Conservation (phyloP, 1,140 invertebrate species). For the Metopolophium dirhodum region DNA sequence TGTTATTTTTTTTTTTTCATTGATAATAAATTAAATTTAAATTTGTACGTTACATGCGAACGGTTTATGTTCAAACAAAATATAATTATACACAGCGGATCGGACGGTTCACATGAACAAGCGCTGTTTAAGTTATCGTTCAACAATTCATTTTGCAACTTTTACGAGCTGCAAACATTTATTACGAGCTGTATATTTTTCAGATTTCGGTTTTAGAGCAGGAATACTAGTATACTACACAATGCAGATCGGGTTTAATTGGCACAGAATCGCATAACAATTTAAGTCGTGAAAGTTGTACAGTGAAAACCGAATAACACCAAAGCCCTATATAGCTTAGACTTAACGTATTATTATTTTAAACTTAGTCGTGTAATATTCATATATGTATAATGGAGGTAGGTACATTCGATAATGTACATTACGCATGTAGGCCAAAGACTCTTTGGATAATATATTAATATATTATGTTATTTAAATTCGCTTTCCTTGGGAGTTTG, state of each 20-base stretch:
- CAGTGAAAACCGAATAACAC: neutral
- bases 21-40: neutral
- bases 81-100: neutral
- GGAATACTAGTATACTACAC: too few species aligned
- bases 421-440: too few species aligned
- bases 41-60: neutral
- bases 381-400: too few species aligned
- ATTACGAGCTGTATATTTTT: neutral
- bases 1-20: neutral
- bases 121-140: neutral
- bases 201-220: neutral
- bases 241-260: neutral
- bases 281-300: neutral
- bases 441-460: too few species aligned
- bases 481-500: too few species aligned
- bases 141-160: neutral
- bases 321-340: neutral
- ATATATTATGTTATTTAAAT: too few species aligned
- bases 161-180: neutral
- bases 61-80: neutral
- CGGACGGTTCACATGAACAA: neutral
- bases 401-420: too few species aligned
- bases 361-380: neutral
- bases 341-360: neutral
- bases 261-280: neutral